These are phyloP conservation scores for Coregonus suidteri DNA, from an alignment of 2,797 vertebrate species.

Conservation along the genomic window DNA sequence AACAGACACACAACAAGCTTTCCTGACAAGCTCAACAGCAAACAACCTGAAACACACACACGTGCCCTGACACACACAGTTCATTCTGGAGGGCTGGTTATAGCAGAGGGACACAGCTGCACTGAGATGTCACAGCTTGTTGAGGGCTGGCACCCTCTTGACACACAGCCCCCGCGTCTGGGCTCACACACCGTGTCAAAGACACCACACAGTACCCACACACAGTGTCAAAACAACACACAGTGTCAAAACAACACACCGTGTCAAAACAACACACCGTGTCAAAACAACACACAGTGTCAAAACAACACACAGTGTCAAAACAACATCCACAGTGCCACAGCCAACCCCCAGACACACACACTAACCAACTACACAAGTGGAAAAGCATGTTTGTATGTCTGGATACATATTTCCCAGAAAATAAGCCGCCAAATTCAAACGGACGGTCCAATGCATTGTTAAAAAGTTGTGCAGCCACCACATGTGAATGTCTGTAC, in stretches of 20 bases:
- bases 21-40: background rate
- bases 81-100: background rate
- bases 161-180: conserved; percentile 10
- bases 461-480: too few species aligned
- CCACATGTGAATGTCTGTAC: too few species aligned
- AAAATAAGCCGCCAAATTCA: too few species aligned
- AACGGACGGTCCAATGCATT: too few species aligned
- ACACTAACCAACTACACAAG: background rate
- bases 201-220: background rate
- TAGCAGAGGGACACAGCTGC: conserved; percentile 30
- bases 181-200: background rate
- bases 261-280: too few species aligned
- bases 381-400: too few species aligned
- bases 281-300: background rate
- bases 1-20: background rate
- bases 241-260: too few species aligned
- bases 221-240: background rate
- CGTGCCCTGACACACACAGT: background rate
- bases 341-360: conserved; percentile 18
- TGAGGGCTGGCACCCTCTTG: background rate
- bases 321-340: background rate
- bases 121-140: background rate
- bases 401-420: too few species aligned
- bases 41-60: background rate
- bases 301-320: too few species aligned